These are phyloP conservation scores for Fukomys damarensis DNA, from an alignment of 2,113 vertebrate species.

Conservation along the genomic window DNA sequence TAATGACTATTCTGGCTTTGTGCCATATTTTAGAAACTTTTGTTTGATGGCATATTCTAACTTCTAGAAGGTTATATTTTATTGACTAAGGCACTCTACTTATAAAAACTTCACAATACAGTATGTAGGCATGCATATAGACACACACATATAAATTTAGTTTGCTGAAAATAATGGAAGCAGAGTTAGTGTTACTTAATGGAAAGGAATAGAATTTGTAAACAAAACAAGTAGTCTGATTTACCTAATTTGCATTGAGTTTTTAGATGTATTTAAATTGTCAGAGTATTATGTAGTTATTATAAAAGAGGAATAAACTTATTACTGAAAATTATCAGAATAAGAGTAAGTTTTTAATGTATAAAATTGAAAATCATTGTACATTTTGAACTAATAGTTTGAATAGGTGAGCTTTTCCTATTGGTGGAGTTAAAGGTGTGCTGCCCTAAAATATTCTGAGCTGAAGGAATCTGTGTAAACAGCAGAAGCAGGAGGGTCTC, in stretches of 20 bases:
- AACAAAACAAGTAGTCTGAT: background rate
- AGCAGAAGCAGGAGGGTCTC: background rate
- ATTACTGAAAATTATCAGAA: background rate
- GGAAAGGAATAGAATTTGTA: background rate
- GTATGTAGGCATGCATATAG: background rate
- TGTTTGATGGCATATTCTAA: background rate
- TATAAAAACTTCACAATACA: slow-evolving; percentile 11
- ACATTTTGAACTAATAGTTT: background rate
- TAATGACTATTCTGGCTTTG: slow-evolving; percentile 46
- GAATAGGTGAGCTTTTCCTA: background rate
- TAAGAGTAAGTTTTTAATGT: slow-evolving; percentile 38
- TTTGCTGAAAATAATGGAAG: background rate
- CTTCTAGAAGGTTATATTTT: slow-evolving; percentile 23
- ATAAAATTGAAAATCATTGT: background rate
- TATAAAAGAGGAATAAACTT: background rate
- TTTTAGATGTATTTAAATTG: slow-evolving; percentile 29
- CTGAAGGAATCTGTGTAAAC: background rate
- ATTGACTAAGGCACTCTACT: background rate
- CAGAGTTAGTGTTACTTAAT: background rate
- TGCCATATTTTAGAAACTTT: background rate
- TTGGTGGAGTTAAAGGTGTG: background rate
- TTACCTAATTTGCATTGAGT: background rate
- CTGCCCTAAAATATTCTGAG: background rate
- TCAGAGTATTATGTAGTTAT: background rate
- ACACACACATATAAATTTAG: background rate